Percentiles rank a stretch among this genome's conserved stretches.
Conservation (phyloP, 1,140 invertebrate species). For the Zaprionus tsacasi region DNA sequence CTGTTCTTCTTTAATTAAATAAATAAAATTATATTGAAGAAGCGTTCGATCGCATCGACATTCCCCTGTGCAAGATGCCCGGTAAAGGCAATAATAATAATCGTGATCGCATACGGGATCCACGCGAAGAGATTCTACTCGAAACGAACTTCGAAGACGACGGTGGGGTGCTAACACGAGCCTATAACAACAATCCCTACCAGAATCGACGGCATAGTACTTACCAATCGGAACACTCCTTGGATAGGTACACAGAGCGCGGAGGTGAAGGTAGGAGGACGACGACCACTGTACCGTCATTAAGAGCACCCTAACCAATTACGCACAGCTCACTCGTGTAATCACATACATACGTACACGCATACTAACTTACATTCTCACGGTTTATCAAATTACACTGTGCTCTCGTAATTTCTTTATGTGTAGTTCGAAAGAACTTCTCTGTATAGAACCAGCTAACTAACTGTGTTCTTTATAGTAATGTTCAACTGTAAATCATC, state of each 20-base stretch:
- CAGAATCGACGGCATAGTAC: constrained; percentile 69
- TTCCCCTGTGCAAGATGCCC: constrained; percentile 61
- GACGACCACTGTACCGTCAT: background rate
- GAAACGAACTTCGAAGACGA: constrained; percentile 84
- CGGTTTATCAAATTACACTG: constrained; percentile 32
- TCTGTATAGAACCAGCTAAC: background rate
- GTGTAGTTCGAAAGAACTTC: background rate
- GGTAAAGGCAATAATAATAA: constrained; percentile 66
- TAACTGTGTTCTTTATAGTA: background rate
- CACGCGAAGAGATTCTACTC: constrained; percentile 80
- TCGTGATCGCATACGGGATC: constrained; percentile 79
- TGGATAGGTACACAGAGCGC: constrained; percentile 82
- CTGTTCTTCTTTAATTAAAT: constrained; percentile 1
- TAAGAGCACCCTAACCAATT: constrained; percentile 22
- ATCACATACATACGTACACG: background rate
- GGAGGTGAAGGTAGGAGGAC: constrained; percentile 74
- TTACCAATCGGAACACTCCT: constrained; percentile 79
- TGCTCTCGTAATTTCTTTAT: constrained; percentile 23
- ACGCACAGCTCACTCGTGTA: constrained; percentile 24
- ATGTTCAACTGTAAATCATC: background rate
- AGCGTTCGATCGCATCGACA: constrained; percentile 31
- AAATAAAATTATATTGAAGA: constrained; percentile 11
- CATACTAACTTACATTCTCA: constrained; percentile 1
- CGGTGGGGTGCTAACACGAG: constrained; percentile 77
- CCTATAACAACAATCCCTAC: constrained; percentile 80